Conservation (phyloP, 2,888 invertebrate genomes). For the Cheiracanthium punctorium region DNA sequence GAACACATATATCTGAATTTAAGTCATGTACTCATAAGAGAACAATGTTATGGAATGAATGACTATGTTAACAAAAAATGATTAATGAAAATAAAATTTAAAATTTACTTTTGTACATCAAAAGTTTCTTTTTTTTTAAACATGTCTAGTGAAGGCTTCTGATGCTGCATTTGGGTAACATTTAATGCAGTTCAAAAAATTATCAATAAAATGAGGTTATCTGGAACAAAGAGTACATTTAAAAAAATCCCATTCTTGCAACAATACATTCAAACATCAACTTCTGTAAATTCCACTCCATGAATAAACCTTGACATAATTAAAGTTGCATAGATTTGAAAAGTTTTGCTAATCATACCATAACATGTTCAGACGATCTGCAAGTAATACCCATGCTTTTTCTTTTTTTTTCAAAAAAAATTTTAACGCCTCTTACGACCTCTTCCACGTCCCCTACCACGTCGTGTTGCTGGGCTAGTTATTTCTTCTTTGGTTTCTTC, state of each 20-base stretch:
- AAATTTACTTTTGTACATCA: slow-evolving; percentile 25
- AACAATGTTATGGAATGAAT: slow-evolving; percentile 60
- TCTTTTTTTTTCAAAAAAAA: neutral
- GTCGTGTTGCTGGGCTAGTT: slow-evolving; percentile 46
- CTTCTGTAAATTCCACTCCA: neutral
- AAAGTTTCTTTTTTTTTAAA: neutral
- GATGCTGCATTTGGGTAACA: neutral
- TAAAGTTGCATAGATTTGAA: slow-evolving; percentile 14
- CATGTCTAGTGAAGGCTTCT: neutral
- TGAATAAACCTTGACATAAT: neutral
- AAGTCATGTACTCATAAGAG: slow-evolving; percentile 29
- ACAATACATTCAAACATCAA: neutral
- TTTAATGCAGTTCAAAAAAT: slow-evolving; percentile 6
- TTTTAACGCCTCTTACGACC: slow-evolving; percentile 62
- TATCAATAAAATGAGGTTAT: slow-evolving; percentile 44
- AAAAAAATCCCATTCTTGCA: slow-evolving; percentile 13
- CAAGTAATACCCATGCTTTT: neutral
- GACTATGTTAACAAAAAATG: slow-evolving; percentile 54
- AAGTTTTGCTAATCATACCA: slow-evolving; percentile 23
- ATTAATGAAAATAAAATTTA: slow-evolving; percentile 53
- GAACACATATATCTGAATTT: slow-evolving; percentile 32
- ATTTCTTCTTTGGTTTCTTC: slow-evolving; percentile 48
- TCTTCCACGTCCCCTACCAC: slow-evolving; percentile 58
- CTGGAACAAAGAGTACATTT: slow-evolving; percentile 42
- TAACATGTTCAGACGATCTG: slow-evolving; percentile 18